phyloP scores from a whole-genome alignment of 2,113 vertebrate species.

The Oryzias woworae region DNA sequence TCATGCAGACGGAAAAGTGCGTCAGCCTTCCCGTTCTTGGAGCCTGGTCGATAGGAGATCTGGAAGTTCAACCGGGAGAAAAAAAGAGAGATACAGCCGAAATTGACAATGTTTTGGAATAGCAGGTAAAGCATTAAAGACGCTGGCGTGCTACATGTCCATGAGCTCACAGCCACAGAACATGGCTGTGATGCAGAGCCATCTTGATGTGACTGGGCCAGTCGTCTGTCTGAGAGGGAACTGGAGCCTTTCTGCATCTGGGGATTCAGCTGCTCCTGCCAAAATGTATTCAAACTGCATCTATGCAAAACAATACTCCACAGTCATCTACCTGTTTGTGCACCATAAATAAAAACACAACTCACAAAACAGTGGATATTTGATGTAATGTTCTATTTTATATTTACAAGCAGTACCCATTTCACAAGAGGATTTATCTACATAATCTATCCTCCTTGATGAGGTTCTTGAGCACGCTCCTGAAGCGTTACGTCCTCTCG shows the following conservation, averaged over 20 bases:
- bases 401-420: conserved; percentile 27
- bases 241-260: conserved; percentile 56
- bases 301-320: too few species aligned
- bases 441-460: conserved; percentile 37
- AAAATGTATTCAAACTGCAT: conserved; percentile 25
- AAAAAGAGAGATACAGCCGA: too few species aligned
- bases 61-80: too few species aligned
- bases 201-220: conserved; percentile 60
- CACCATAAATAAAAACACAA: too few species aligned
- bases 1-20: too few species aligned
- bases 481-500: conserved; percentile 18
- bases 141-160: not conserved
- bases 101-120: too few species aligned
- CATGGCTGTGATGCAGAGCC: conserved; percentile 24
- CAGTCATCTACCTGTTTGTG: too few species aligned
- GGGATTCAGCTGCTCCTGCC: conserved; percentile 3
- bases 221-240: conserved; percentile 62
- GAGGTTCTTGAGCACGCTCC: conserved; percentile 1
- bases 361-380: conserved; percentile 7
- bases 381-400: conserved; percentile 41
- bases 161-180: not conserved
- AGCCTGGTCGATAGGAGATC: too few species aligned
- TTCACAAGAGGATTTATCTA: conserved; percentile 23
- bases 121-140: not conserved
- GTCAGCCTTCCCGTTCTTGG: too few species aligned